phyloP scores from a whole-genome alignment of 2,797 vertebrate species.

The Ctenopoma kingsleyae region DNA sequence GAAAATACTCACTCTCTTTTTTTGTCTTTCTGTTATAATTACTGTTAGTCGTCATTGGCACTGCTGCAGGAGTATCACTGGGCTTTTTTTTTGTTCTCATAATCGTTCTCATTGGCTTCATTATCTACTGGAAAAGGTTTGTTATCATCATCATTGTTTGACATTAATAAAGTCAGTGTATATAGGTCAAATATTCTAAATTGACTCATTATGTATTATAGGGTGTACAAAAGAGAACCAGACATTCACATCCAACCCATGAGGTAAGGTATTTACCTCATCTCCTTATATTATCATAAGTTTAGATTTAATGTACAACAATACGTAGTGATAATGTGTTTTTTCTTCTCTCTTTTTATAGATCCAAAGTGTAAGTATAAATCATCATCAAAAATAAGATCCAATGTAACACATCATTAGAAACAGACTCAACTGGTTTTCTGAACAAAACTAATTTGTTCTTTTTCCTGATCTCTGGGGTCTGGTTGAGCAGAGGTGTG shows the following conservation, averaged over 20 bases:
- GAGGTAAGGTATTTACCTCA: conserved; percentile 66
- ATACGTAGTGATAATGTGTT: conserved; percentile 1
- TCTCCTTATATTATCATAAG: background rate
- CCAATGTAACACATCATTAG: background rate
- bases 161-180: background rate
- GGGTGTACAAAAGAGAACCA: conserved; percentile 62
- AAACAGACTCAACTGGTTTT: conserved; percentile 5
- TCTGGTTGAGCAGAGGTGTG: conserved; percentile 83
- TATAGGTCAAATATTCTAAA: background rate
- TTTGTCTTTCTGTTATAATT: background rate
- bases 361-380: conserved; percentile 81
- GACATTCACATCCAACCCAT: conserved; percentile 80
- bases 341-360: conserved; percentile 58
- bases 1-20: conserved; percentile 4
- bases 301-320: conserved; percentile 1
- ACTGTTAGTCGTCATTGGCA: conserved; percentile 38
- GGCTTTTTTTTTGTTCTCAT: conserved; percentile 66
- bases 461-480: conserved; percentile 24
- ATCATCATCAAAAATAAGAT: background rate
- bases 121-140: conserved; percentile 81
- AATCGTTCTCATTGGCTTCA: conserved; percentile 60
- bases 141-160: background rate
- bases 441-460: background rate
- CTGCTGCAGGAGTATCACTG: conserved; percentile 57
- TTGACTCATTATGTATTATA: conserved; percentile 31